Evolutionary conservation across 2,113 vertebrate genomes (phyloP).

Genomic region (Elaphurus davidianus): DNA sequence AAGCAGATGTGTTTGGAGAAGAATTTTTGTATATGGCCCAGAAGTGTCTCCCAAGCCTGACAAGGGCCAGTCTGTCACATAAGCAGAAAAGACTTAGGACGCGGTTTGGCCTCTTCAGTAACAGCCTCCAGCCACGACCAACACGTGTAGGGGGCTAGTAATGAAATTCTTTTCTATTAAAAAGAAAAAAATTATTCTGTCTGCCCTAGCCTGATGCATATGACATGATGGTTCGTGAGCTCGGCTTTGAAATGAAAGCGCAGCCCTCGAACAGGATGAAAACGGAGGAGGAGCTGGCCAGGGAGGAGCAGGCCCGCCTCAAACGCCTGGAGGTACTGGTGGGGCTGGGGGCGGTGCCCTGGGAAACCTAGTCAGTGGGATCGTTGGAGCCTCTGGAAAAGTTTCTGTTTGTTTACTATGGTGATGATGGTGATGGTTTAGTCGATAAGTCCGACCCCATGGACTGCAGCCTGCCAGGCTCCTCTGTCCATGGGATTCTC

Average conservation of each 20-base stretch:
- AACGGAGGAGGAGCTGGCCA: slow-evolving; percentile 91
- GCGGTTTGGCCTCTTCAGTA: not conserved
- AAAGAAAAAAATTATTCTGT: not conserved
- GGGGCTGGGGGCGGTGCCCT: rapidly evolving
- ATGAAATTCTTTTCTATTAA: not conserved
- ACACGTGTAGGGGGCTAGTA: not conserved
- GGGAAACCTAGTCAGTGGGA: not conserved
- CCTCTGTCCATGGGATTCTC: not conserved
- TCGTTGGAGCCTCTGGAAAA: not conserved
- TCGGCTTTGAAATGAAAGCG: slow-evolving; percentile 98
- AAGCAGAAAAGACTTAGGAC: not conserved
- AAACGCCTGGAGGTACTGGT: slow-evolving; percentile 87
- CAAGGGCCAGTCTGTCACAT: not conserved
- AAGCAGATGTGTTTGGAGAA: not conserved
- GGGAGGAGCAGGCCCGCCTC: slow-evolving; percentile 89
- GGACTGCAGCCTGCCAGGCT: rapidly evolving
- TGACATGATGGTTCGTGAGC: slow-evolving; percentile 94
- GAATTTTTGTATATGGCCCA: not conserved
- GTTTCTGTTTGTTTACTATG: not conserved
- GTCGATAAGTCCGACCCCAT: not conserved
- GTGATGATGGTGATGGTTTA: not conserved
- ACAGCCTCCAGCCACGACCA: rapidly evolving
- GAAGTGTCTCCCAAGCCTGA: not conserved
- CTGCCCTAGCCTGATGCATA: slow-evolving; percentile 89
- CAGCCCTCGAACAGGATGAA: slow-evolving; percentile 94